Percentiles rank a stretch among this genome's conserved stretches.
Evolutionary conservation across 1,140 invertebrate genomes (phyloP).

Genomic region (Streblospio benedicti): DNA sequence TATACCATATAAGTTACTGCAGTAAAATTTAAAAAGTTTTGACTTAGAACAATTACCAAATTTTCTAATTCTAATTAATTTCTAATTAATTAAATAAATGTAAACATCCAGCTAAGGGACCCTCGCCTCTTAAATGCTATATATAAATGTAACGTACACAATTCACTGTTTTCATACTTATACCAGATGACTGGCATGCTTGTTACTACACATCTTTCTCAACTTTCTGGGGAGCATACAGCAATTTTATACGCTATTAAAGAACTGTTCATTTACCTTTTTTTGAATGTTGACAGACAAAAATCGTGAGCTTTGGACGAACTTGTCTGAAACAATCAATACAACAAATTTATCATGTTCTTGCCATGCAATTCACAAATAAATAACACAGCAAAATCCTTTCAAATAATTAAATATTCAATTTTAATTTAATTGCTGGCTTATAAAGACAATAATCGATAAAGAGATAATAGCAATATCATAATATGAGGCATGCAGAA

Average conservation of each 20-base stretch:
- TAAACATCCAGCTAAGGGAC: too few species aligned
- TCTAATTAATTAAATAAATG: too few species aligned
- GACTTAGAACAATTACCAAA: too few species aligned
- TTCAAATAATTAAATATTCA: background rate
- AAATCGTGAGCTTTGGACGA: slow-evolving; percentile 67
- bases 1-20: too few species aligned
- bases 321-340: slow-evolving; percentile 54
- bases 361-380: slow-evolving; percentile 3
- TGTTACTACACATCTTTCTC: background rate
- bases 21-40: too few species aligned
- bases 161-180: background rate
- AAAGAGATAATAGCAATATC: background rate
- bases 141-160: background rate
- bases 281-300: slow-evolving; percentile 59
- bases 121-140: background rate
- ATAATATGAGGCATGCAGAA: background rate
- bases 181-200: background rate
- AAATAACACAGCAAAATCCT: background rate
- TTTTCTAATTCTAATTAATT: too few species aligned
- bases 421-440: background rate
- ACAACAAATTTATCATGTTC: slow-evolving; percentile 3
- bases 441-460: background rate
- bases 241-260: background rate
- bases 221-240: too few species aligned
- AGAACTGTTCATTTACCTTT: slow-evolving; percentile 27